phyloP scores from a whole-genome alignment of 1,140 invertebrate genomes.

The Riptortus pedestris region DNA sequence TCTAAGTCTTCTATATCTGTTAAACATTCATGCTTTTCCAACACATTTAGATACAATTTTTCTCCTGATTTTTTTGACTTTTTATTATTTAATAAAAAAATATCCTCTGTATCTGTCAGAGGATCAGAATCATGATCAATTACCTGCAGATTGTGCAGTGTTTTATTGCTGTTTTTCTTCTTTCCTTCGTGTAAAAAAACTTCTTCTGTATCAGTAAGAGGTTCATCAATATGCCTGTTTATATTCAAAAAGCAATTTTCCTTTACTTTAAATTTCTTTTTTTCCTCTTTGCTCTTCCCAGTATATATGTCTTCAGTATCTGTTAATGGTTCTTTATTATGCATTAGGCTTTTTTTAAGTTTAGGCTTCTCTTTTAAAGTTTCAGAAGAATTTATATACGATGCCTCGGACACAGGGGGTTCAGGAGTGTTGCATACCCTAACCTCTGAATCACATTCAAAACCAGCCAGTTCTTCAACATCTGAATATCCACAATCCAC shows the following conservation, averaged over 20 bases:
- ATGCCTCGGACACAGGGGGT: constrained; percentile 34
- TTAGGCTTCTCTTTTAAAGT: constrained; percentile 28
- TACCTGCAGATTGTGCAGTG: too few species aligned
- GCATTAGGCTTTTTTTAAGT: constrained; percentile 20
- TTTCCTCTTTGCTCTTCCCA: background rate
- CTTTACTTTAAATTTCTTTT: constrained; percentile 23
- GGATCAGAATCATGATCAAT: too few species aligned
- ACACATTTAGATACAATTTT: background rate
- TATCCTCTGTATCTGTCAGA: too few species aligned
- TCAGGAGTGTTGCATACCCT: constrained; percentile 30
- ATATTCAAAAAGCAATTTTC: background rate
- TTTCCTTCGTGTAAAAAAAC: too few species aligned
- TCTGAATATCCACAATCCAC: constrained; percentile 38
- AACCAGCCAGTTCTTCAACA: constrained; percentile 35
- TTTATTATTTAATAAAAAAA: constrained; percentile 19
- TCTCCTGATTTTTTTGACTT: background rate
- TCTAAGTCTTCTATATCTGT: constrained; percentile 47
- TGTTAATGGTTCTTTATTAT: constrained; percentile 34
- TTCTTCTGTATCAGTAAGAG: constrained; percentile 21
- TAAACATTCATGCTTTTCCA: constrained; percentile 22
- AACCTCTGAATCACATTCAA: constrained; percentile 15
- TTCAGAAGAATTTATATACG: constrained; percentile 33
- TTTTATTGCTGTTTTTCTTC: too few species aligned
- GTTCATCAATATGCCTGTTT: background rate
- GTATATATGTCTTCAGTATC: constrained; percentile 44